Conservation (phyloP, 2,888 invertebrate species). For the Xestia ashworthii region DNA sequence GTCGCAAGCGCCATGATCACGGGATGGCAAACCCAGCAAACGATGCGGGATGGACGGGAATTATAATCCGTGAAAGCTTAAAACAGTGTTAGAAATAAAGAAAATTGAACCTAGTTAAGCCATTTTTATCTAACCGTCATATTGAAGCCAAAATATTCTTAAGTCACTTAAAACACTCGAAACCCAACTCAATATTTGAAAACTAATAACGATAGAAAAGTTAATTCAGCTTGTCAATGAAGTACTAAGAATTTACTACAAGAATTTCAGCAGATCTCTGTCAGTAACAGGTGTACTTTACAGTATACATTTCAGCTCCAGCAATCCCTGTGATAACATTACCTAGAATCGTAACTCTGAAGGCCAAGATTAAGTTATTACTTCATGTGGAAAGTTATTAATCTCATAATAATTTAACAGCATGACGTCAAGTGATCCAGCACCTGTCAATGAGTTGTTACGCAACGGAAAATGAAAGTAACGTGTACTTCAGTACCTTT, state of each 20-base stretch:
- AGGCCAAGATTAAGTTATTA: conserved; percentile 29
- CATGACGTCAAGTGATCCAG: conserved; percentile 39
- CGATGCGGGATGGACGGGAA: no score
- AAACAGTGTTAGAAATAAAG: not conserved
- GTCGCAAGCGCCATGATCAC: no score
- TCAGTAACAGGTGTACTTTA: conserved; percentile 36
- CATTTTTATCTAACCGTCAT: not conserved
- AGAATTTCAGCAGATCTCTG: not conserved
- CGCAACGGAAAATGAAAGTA: conserved; percentile 52
- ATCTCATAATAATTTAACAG: conserved; percentile 56
- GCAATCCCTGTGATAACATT: conserved; percentile 13
- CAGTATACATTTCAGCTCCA: conserved; percentile 13
- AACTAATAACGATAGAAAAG: not conserved
- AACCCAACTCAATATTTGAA: not conserved
- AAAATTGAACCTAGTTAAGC: not conserved
- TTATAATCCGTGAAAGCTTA: no score
- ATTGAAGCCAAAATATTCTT: not conserved
- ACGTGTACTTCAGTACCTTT: conserved; percentile 43
- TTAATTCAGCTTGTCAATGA: not conserved
- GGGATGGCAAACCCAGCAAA: no score
- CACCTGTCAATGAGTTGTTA: conserved; percentile 46
- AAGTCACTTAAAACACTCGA: not conserved
- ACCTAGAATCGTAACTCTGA: conserved; percentile 25
- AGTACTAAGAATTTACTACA: not conserved
- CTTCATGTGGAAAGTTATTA: conserved; percentile 58